Conservation (phyloP, 2,888 invertebrate species). For the Drymonia ruficornis region DNA sequence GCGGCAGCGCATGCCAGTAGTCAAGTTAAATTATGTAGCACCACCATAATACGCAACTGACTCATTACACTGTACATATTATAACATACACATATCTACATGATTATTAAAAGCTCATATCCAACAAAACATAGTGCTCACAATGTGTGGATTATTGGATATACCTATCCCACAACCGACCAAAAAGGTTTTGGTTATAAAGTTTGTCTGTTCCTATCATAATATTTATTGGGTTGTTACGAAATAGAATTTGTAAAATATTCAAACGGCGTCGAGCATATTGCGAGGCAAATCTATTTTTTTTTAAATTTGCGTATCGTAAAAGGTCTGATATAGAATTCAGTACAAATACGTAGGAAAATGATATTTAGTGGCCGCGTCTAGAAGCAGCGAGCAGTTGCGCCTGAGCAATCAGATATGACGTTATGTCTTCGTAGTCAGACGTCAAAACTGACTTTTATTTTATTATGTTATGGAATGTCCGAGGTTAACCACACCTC, state of each 20-base stretch:
- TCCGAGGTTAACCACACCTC: conserved; percentile 44
- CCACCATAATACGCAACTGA: no score
- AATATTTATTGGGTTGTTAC: conserved; percentile 16
- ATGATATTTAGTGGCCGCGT: background rate
- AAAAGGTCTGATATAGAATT: conserved; percentile 8
- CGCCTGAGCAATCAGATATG: no score
- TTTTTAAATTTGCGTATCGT: conserved; percentile 1
- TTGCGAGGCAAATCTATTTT: conserved; percentile 3
- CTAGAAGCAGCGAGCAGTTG: no score
- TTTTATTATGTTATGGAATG: conserved; percentile 54
- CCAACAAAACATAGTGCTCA: no score
- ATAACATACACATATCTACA: no score
- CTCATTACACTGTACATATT: no score
- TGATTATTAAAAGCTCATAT: no score
- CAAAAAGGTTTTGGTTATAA: conserved; percentile 17
- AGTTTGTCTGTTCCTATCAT: conserved; percentile 6
- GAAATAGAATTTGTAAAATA: conserved; percentile 4
- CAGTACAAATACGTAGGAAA: conserved; percentile 12
- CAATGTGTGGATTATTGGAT: background rate
- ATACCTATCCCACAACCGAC: conserved; percentile 8
- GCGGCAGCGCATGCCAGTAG: no score
- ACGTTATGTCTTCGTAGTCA: no score
- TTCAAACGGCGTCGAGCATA: conserved; percentile 3
- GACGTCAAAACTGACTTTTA: conserved; percentile 42
- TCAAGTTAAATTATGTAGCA: no score